phyloP scores from a whole-genome alignment of 1,140 invertebrate species.

The Orchestia grillus region DNA sequence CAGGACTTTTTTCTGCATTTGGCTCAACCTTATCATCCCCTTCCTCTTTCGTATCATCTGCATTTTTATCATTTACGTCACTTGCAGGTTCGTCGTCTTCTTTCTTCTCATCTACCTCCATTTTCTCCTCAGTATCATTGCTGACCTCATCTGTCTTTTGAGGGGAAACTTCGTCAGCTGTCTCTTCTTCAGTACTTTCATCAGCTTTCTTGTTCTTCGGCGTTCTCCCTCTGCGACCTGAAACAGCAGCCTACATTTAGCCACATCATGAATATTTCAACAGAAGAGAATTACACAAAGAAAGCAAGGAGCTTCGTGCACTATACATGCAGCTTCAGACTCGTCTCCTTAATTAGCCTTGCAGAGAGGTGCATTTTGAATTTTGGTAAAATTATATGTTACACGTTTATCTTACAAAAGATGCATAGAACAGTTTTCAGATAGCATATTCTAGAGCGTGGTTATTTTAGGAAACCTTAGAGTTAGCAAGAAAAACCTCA shows the following conservation, averaged over 20 bases:
- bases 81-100: neutral
- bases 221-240: constrained; percentile 32
- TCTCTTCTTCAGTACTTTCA: constrained; percentile 40
- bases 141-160: neutral
- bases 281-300: neutral
- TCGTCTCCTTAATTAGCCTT: no score
- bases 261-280: neutral
- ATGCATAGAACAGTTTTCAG: no score
- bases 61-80: constrained; percentile 17
- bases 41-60: neutral
- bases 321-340: no score
- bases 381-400: no score
- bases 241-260: neutral
- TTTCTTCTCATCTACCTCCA: constrained; percentile 25
- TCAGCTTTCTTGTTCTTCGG: constrained; percentile 37
- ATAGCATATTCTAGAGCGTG: no score
- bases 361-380: no score
- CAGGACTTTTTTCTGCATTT: constrained; percentile 9
- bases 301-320: neutral
- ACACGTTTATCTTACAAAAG: no score
- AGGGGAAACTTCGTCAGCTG: constrained; percentile 18
- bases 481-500: no score
- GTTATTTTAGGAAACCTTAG: no score
- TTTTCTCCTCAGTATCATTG: constrained; percentile 37
- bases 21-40: neutral